Evolutionary conservation across 2,113 vertebrate genomes (phyloP).

Genomic region (Chelonoidis abingdonii): DNA sequence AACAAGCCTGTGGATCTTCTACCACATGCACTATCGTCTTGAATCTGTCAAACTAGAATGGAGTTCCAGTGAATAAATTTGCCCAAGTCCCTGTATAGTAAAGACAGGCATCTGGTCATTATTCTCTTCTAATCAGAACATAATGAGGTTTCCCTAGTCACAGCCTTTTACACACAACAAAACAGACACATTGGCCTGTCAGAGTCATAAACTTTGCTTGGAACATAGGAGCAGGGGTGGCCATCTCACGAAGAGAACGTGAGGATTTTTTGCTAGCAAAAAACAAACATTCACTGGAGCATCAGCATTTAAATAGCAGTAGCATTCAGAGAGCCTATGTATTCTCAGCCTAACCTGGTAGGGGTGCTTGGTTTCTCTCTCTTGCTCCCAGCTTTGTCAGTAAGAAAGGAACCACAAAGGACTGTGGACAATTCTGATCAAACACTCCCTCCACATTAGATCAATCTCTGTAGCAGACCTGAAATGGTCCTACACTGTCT

Average conservation of each 20-base stretch:
- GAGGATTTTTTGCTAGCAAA: not conserved
- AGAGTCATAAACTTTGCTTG: not conserved
- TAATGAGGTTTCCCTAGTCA: not conserved
- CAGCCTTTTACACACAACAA: not conserved
- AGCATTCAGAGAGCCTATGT: not conserved
- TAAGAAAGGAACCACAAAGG: not conserved
- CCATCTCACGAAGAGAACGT: not conserved
- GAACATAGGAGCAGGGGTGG: not conserved
- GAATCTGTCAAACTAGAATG: not conserved
- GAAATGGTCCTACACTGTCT: not conserved
- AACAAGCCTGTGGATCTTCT: constrained; percentile 31
- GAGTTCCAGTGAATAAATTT: constrained; percentile 4
- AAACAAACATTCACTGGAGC: not conserved
- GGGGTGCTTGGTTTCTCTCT: not conserved
- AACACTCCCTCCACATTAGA: not conserved
- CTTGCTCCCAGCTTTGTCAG: not conserved
- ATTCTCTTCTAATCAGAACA: not conserved
- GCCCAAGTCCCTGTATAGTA: not conserved
- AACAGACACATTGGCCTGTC: not conserved
- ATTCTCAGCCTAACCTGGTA: not conserved
- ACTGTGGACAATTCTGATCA: not conserved
- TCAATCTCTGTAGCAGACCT: not conserved
- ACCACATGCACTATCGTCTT: not conserved
- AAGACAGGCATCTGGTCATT: not conserved
- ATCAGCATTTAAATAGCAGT: not conserved